phyloP scores from a whole-genome alignment of 2,113 vertebrate genomes.

The Coturnix japonica region DNA sequence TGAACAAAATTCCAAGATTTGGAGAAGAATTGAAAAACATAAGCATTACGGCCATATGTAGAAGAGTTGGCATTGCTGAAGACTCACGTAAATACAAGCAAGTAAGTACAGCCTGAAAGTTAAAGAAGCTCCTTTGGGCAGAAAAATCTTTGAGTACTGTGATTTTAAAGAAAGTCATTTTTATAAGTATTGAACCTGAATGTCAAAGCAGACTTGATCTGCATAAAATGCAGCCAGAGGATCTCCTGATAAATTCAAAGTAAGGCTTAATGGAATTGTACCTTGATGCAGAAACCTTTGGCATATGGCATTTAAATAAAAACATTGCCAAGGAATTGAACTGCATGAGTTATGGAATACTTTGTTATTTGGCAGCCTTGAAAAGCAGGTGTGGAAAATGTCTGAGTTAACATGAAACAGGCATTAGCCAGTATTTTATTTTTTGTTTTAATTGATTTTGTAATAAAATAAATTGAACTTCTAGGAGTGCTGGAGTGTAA shows the following conservation, averaged over 20 bases:
- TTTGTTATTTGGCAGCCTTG: neutral
- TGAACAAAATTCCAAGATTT: neutral
- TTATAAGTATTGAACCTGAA: neutral
- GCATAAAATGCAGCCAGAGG: neutral
- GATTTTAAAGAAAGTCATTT: neutral
- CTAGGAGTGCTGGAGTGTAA: accelerated
- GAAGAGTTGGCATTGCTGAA: neutral
- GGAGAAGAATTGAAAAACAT: neutral
- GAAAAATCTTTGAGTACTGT: neutral
- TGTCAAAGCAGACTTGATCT: neutral
- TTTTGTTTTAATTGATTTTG: neutral
- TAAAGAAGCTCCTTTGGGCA: neutral
- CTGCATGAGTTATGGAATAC: neutral
- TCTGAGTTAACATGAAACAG: neutral
- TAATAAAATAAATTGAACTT: neutral
- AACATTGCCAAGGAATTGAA: neutral
- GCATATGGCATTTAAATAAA: neutral
- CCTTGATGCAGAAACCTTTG: neutral
- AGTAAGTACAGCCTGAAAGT: constrained; percentile 13
- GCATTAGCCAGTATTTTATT: neutral
- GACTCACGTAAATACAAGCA: neutral
- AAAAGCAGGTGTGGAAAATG: neutral
- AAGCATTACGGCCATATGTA: neutral
- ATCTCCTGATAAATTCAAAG: neutral
- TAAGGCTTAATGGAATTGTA: neutral